Evolutionary conservation across 2,797 vertebrate species (phyloP), one percentile per base, ranked within the genome.

Genomic region (Gila robusta): DNA sequence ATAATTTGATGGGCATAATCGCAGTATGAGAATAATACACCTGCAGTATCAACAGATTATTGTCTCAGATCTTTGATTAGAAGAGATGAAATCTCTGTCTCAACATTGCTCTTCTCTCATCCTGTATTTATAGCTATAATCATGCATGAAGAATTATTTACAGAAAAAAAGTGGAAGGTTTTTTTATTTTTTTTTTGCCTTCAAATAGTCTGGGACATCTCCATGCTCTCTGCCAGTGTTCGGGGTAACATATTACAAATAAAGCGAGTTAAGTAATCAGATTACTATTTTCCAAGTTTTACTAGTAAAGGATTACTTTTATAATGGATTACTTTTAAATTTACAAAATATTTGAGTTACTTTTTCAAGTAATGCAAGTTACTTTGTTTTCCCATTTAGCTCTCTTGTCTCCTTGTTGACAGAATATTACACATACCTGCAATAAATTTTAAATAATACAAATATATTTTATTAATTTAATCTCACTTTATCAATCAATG

Each of bases 61-160:
- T 32, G 52, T 84, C 74, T 71, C 37, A 37, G 64, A 79, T 41
- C n/a, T 79, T 84, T 84, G 83, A 79, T 70, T 56, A 54, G 74
- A 84, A 41, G n/a, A 79, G 52, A 49, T 16, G n/a, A 59, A 6
- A 26, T 41, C 35, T 52, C 16, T 32, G 17, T 69, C 26, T 49
- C 44, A 5, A 64, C 44, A 49, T 62, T 26, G 16, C 17, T 19
- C 11, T 12, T 26, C 5, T 49, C 6, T 35, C 86, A 89, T 90
- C 78, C 82, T 83, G 39, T 89, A 80, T 84, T 77, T 52, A 28
- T 88, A 85, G 21, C 88, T 87, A 66, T 90, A 91, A 89, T 89
- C 85, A 80, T 28, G 67, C 23, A 12, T 54, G 2, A 37, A 81
- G 2, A 52, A 37, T n/a, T 5, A 49, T 32, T 35, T 16, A 52